Evolutionary conservation across 2,888 invertebrate genomes (phyloP).

Genomic region (Epinotia brunnichana): DNA sequence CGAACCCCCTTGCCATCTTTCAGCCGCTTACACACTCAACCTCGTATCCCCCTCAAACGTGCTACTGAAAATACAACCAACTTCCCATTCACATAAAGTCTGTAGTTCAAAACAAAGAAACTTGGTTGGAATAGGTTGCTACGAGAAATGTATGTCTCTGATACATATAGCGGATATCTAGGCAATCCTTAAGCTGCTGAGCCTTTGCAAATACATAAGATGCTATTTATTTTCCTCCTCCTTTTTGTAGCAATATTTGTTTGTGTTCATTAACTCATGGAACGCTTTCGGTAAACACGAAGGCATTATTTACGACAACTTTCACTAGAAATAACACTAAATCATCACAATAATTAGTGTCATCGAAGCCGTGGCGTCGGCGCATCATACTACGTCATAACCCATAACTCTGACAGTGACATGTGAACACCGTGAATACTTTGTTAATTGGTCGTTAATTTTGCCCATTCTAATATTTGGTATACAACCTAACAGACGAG

Average conservation of each 20-base stretch:
- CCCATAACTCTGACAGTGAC: conserved; percentile 15
- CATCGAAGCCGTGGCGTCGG: conserved; percentile 14
- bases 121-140: background rate
- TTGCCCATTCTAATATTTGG: conserved; percentile 19
- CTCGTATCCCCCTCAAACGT: conserved; percentile 5
- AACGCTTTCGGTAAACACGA: background rate
- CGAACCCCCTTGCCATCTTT: conserved; percentile 17
- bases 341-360: conserved; percentile 28
- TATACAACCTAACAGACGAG: conserved; percentile 32
- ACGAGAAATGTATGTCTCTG: conserved; percentile 2
- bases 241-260: conserved; percentile 8
- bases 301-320: conserved; percentile 12
- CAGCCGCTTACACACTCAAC: background rate
- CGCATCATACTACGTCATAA: conserved; percentile 3
- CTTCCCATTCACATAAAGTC: background rate
- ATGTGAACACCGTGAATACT: conserved; percentile 18
- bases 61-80: background rate
- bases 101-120: background rate
- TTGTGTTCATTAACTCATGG: conserved; percentile 9
- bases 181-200: conserved; percentile 29
- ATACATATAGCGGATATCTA: conserved; percentile 32
- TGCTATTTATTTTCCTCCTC: conserved; percentile 24
- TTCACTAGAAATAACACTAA: conserved; percentile 30
- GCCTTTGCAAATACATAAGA: conserved; percentile 37
- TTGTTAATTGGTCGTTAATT: conserved; percentile 19